phyloP scores from a whole-genome alignment of 2,113 vertebrate genomes.

The Rallus limicola region DNA sequence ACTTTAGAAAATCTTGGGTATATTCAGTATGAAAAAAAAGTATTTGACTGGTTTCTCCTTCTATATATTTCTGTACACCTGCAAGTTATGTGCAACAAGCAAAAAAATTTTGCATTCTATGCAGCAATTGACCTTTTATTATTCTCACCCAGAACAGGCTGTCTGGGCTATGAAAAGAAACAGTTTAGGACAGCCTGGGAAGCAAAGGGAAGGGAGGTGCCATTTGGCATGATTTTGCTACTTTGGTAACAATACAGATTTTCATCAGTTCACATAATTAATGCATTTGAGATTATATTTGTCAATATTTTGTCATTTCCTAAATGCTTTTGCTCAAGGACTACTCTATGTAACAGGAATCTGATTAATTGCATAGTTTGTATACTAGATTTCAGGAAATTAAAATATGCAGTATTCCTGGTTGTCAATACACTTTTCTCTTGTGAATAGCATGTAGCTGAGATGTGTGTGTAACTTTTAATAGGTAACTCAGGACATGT shows the following conservation, averaged over 20 bases:
- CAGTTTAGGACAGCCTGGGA: not conserved
- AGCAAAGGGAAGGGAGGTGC: not conserved
- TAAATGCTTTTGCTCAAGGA: not conserved
- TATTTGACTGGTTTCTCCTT: not conserved
- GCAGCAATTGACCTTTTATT: conserved; percentile 28
- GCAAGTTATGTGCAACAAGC: not conserved
- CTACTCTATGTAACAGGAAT: not conserved
- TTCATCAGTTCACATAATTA: not conserved
- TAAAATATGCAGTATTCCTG: not conserved
- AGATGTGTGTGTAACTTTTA: not conserved
- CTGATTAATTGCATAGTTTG: not conserved
- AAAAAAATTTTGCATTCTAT: not conserved
- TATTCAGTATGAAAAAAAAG: not conserved
- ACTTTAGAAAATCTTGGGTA: not conserved
- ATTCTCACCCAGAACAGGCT: not conserved
- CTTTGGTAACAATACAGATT: not conserved
- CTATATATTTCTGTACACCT: conserved; percentile 32
- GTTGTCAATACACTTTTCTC: not conserved
- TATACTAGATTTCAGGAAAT: not conserved
- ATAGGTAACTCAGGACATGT: not conserved
- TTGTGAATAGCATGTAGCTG: not conserved
- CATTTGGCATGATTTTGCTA: not conserved
- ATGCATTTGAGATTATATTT: not conserved
- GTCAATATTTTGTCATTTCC: not conserved
- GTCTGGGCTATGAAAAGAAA: not conserved